A percentile compares a stretch with the other conserved stretches of the same genome.
Evolutionary conservation across 1,140 invertebrate species (phyloP).

Genomic region (Cyclargus thomasi): DNA sequence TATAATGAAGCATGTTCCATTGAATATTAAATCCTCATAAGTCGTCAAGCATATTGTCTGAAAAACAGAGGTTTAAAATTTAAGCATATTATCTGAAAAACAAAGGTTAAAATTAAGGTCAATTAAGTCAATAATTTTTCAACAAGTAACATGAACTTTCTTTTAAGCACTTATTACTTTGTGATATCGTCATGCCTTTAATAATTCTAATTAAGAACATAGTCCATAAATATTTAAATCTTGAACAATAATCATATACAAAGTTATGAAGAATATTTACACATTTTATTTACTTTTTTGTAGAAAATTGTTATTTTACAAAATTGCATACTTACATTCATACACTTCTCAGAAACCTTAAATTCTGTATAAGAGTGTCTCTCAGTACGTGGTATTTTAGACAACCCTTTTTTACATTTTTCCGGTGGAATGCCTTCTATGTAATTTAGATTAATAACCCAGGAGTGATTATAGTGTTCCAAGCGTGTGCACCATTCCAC

Average conservation of each 20-base stretch:
- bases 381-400: neutral
- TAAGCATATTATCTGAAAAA: no score
- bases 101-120: neutral
- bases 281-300: no score
- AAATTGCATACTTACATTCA: conserved; percentile 6
- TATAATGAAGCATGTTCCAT: conserved; percentile 1
- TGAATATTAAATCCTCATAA: neutral
- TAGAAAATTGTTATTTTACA: neutral
- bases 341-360: neutral
- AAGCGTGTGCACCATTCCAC: neutral
- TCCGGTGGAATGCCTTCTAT: neutral
- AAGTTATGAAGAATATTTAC: no score
- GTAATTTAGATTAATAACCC: neutral
- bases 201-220: no score
- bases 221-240: no score
- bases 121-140: neutral
- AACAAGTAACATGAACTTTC: no score
- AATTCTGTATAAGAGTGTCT: neutral
- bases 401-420: neutral
- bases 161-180: no score
- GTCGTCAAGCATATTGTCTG: conserved; percentile 4
- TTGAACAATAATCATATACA: no score
- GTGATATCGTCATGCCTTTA: no score
- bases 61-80: neutral
- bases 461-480: neutral